Evolutionary conservation across 2,113 vertebrate species (phyloP).

Genomic region (Lepus timidus): DNA sequence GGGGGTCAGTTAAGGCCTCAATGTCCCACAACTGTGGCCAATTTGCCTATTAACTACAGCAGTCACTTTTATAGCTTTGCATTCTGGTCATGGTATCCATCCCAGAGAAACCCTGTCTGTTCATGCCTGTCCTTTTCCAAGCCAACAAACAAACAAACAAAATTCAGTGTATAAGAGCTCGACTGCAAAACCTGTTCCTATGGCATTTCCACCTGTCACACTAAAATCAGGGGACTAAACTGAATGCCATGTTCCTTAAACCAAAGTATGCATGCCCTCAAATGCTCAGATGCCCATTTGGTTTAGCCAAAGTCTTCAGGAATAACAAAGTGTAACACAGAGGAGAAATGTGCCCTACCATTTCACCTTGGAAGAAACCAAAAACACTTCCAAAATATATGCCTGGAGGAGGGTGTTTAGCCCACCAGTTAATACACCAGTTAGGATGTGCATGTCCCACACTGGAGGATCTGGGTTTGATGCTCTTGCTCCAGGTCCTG

Average conservation of each 20-base stretch:
- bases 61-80: slow-evolving; percentile 8
- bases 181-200: neutral
- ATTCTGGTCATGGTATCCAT: neutral
- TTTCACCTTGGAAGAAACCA: neutral
- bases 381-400: neutral
- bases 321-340: neutral
- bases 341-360: neutral
- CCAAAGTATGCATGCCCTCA: neutral
- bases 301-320: neutral
- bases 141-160: neutral
- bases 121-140: slow-evolving; percentile 30
- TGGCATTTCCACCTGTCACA: neutral
- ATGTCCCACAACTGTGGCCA: neutral
- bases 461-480: too few relatives aligned
- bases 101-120: neutral
- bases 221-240: neutral
- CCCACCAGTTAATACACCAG: too few relatives aligned
- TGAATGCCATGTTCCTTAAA: neutral
- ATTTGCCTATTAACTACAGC: slow-evolving; percentile 29
- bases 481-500: too few relatives aligned
- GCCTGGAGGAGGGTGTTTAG: too few relatives aligned
- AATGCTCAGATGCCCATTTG: neutral
- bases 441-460: too few relatives aligned
- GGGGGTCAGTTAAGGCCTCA: neutral
- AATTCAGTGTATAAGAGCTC: neutral